Evolutionary conservation across 2,113 vertebrate species (phyloP).

Genomic region (Platichthys stellatus): DNA sequence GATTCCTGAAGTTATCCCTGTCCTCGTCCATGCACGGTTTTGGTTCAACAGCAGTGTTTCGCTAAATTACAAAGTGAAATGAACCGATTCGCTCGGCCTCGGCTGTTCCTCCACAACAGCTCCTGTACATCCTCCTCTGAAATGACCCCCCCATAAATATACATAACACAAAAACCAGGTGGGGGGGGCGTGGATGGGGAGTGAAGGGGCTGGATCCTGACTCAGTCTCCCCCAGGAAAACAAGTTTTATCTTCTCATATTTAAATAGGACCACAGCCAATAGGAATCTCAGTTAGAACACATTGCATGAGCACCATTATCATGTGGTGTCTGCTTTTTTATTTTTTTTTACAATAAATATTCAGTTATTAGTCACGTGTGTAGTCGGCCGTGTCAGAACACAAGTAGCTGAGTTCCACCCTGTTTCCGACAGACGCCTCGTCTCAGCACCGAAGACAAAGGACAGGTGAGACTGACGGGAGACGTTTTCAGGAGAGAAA

Average conservation of each 20-base stretch:
- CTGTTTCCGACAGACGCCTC: neutral
- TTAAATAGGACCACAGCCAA: neutral
- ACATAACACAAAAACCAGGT: slow-evolving; percentile 44
- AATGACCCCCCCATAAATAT: slow-evolving; percentile 66
- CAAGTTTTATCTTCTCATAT: neutral
- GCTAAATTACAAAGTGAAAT: slow-evolving; percentile 75
- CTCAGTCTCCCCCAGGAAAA: slow-evolving; percentile 29
- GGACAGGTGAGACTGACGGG: neutral
- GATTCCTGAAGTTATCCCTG: slow-evolving; percentile 51
- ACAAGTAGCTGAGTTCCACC: neutral
- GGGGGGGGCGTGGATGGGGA: neutral
- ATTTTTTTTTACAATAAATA: neutral
- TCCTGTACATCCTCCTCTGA: slow-evolving; percentile 53
- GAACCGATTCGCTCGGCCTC: slow-evolving; percentile 58
- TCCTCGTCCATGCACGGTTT: slow-evolving; percentile 59
- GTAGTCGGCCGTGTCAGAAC: too few relatives aligned
- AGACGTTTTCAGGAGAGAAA: too few relatives aligned
- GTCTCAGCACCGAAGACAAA: neutral
- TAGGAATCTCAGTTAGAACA: neutral
- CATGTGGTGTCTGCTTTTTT: neutral
- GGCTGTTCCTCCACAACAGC: slow-evolving; percentile 59
- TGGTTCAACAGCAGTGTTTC: slow-evolving; percentile 58
- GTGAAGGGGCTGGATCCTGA: slow-evolving; percentile 59
- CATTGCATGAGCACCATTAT: neutral
- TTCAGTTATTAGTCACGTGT: neutral